Percentiles rank a stretch among this genome's conserved stretches.
phyloP scores from a whole-genome alignment of 2,797 vertebrate species.

The Taenioides sp. region DNA sequence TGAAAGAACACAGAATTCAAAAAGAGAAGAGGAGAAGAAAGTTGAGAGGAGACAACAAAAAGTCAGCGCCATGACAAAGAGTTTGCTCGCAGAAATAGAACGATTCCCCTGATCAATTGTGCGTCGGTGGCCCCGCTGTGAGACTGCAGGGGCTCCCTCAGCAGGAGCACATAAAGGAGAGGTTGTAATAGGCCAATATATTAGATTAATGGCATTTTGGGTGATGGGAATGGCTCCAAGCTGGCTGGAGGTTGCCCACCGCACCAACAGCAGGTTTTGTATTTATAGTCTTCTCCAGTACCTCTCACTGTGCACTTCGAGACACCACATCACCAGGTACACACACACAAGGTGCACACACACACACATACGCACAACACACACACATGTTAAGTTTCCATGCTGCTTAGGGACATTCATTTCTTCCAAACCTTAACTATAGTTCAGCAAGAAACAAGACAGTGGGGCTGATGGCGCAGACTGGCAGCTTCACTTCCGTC shows the following conservation, averaged over 20 bases:
- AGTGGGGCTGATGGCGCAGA: no score
- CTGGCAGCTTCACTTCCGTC: no score
- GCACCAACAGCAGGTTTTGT: constrained; percentile 61
- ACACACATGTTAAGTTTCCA: neutral
- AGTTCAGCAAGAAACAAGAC: no score
- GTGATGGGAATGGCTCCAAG: constrained; percentile 74
- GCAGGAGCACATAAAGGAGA: constrained; percentile 66
- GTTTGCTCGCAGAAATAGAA: constrained; percentile 73
- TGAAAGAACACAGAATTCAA: constrained; percentile 36
- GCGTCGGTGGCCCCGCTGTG: constrained; percentile 57
- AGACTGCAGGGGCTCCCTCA: constrained; percentile 71
- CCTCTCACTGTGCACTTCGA: constrained; percentile 56
- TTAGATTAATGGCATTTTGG: constrained; percentile 77
- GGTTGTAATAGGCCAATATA: constrained; percentile 72
- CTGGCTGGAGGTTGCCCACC: constrained; percentile 72
- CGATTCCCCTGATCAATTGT: constrained; percentile 71
- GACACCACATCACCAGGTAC: constrained; percentile 25
- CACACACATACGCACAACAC: neutral
- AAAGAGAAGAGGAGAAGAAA: constrained; percentile 36
- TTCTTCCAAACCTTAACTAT: no score
- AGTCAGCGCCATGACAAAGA: constrained; percentile 57
- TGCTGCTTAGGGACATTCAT: no score
- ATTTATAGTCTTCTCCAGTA: constrained; percentile 68
- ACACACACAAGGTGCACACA: neutral
- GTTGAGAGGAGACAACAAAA: constrained; percentile 27